Evolutionary conservation across 2,888 invertebrate species (phyloP).

Genomic region (Gryllus longicercus): DNA sequence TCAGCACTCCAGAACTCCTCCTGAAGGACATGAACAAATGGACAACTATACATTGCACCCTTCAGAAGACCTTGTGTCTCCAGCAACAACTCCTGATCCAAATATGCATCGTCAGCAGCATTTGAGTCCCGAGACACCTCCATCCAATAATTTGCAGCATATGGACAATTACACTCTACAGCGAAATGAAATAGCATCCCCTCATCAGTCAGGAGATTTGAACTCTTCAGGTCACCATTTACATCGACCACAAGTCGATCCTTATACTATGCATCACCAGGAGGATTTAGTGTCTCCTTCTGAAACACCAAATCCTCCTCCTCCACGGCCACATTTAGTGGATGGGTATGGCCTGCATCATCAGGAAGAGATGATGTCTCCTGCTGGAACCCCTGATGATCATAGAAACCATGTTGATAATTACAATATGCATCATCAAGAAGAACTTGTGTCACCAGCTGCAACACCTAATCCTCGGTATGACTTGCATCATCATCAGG

Average conservation of each 20-base stretch:
- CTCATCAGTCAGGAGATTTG: conserved; percentile 12
- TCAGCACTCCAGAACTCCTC: conserved; percentile 26
- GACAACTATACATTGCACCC: conserved; percentile 29
- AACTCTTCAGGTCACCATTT: not conserved
- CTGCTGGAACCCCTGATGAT: conserved; percentile 43
- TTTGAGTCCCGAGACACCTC: conserved; percentile 25
- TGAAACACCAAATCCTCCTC: conserved; percentile 19
- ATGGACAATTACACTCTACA: conserved; percentile 28
- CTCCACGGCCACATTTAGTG: not conserved
- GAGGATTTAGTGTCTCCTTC: conserved; percentile 41
- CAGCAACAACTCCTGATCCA: conserved; percentile 32
- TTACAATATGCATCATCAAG: conserved; percentile 49
- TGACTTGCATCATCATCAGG: conserved; percentile 49
- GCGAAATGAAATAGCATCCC: conserved; percentile 22
- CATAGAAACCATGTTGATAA: conserved; percentile 44
- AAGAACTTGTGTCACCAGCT: conserved; percentile 56
- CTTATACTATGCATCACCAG: conserved; percentile 45
- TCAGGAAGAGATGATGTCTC: conserved; percentile 40
- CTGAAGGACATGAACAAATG: conserved; percentile 22
- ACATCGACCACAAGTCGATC: conserved; percentile 41
- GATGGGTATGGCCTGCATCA: conserved; percentile 24
- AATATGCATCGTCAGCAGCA: conserved; percentile 26
- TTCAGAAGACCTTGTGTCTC: conserved; percentile 29
- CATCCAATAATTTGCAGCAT: conserved; percentile 28
- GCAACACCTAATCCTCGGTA: conserved; percentile 54